A percentile compares a stretch with the other conserved stretches of the same genome.
phyloP scores from a whole-genome alignment of 2,113 vertebrate species.

The Oryzias celebensis region DNA sequence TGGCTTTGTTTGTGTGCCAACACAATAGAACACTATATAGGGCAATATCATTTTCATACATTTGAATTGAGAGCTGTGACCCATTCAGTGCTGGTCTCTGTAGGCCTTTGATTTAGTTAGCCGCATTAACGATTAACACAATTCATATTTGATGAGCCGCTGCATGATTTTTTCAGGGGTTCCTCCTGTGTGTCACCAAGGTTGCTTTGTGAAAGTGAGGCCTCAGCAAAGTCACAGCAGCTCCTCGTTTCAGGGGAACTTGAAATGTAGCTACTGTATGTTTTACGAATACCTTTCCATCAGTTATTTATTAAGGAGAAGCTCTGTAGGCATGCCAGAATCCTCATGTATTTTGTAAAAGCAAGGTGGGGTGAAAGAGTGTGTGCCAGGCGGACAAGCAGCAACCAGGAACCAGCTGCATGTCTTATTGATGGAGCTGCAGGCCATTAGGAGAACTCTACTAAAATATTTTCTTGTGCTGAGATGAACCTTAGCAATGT shows the following conservation, averaged over 20 bases:
- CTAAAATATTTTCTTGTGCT: conserved; percentile 62
- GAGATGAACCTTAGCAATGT: conserved; percentile 51
- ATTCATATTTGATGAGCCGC: not conserved
- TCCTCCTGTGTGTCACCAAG: conserved; percentile 11
- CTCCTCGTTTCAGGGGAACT: conserved; percentile 33
- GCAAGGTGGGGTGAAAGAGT: conserved; percentile 66
- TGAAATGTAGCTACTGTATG: conserved; percentile 60
- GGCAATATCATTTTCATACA: conserved; percentile 4
- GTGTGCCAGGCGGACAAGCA: conserved; percentile 60
- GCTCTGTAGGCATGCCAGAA: conserved; percentile 69
- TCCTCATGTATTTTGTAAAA: conserved; percentile 73
- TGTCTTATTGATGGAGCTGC: conserved; percentile 76
- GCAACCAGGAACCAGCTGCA: conserved; percentile 64
- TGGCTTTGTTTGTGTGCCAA: conserved; percentile 10
- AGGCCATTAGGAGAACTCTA: conserved; percentile 78
- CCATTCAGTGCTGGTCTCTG: not conserved
- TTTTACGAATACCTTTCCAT: conserved; percentile 66
- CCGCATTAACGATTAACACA: conserved; percentile 16
- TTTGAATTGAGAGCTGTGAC: conserved; percentile 8
- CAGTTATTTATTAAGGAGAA: conserved; percentile 65
- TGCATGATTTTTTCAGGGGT: conserved; percentile 16
- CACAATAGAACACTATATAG: not conserved
- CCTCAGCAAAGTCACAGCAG: conserved; percentile 4
- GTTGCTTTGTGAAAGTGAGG: conserved; percentile 23
- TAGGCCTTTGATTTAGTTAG: conserved; percentile 2